Conservation (phyloP, 2,113 vertebrate species). For the Gymnocephalus cernua region DNA sequence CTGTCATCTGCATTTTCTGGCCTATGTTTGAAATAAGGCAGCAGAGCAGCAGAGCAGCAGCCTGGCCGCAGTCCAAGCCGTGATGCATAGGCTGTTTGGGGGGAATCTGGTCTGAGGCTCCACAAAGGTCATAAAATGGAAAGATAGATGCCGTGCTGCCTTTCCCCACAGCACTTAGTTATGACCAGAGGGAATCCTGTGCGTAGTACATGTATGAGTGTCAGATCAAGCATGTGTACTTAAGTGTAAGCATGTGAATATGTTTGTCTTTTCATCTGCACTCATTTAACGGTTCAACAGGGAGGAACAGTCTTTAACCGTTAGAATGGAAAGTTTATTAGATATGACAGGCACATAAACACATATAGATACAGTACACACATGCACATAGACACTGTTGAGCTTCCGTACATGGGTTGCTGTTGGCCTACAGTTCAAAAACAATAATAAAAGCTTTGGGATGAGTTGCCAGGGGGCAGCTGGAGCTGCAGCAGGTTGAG, state of each 20-base stretch:
- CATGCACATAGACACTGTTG: conserved; percentile 7
- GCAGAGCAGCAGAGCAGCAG: conserved; percentile 30
- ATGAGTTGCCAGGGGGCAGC: conserved; percentile 69
- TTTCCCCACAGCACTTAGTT: conserved; percentile 27
- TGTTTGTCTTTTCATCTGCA: conserved; percentile 62
- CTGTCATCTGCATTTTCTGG: conserved; percentile 53
- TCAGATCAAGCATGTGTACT: conserved; percentile 26
- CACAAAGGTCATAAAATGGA: conserved; percentile 59
- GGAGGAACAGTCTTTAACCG: conserved; percentile 37
- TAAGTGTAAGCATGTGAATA: conserved; percentile 27
- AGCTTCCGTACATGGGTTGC: conserved; percentile 25
- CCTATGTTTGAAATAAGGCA: conserved; percentile 35
- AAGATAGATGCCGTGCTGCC: conserved; percentile 58
- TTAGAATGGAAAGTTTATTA: conserved; percentile 24
- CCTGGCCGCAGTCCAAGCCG: conserved; percentile 52
- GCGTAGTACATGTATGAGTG: conserved; percentile 17
- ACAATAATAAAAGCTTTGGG: conserved; percentile 71
- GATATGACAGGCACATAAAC: conserved; percentile 39
- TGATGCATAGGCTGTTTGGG: conserved; percentile 66
- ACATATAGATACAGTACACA: conserved; percentile 9
- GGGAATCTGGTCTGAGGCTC: conserved; percentile 39
- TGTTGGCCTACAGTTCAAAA: conserved; percentile 66
- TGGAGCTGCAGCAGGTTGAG: conserved; percentile 65
- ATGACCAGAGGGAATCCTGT: conserved; percentile 30
- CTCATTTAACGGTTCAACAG: conserved; percentile 54